Evolutionary conservation across 2,797 vertebrate genomes (phyloP), one percentile per base, ranked within the genome.

Genomic region (Triplophysa bombifrons): DNA sequence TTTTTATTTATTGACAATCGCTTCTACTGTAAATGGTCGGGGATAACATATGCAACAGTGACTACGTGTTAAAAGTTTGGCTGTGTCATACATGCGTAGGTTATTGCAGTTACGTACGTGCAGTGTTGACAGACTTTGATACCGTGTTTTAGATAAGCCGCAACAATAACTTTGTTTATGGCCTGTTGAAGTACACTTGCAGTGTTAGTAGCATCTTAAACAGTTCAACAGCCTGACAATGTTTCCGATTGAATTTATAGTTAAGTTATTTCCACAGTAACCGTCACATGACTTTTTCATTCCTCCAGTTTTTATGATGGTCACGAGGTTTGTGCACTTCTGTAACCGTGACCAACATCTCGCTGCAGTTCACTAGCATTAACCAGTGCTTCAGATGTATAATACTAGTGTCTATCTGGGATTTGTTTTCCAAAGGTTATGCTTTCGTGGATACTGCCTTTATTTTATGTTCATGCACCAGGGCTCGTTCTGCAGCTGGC

Each of bases 271-370:
- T 27, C 14, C 44, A 78, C 11, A 25, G 55, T 38, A 60, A 76
- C 34, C 55, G 60, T 78, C 74, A 73, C 69, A 53, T 74, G 75
- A 41, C 46, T 44, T 41, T 20, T 72, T 50, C 77, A 27, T 79
- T 64, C 60, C 34, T 55, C 60, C 17, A 20, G 64, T 13, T 73
- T 82, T 68, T 38, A 61, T 68, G 20, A 67, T 12, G 30, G 69
- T 68, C 80, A 82, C 80, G 63, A 77, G 80, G 58, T 55, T 22
- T 51, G 56, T 61, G 74, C 61, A 44, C 41, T 41, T 41, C 41
- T 41, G 41, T 41, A 10, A 2, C 9, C 41, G 41, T 11, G 25
- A 50, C 27, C 61, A 67, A 22, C 38, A 50, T 41, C 30, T 51
- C 30, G 17, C 27, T 46, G 19, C 72, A 51, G 17, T 8, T 46